Evolutionary conservation across 2,888 invertebrate genomes (phyloP), one percentile per base, ranked within the genome.

Genomic region (Oscheius sp.): DNA sequence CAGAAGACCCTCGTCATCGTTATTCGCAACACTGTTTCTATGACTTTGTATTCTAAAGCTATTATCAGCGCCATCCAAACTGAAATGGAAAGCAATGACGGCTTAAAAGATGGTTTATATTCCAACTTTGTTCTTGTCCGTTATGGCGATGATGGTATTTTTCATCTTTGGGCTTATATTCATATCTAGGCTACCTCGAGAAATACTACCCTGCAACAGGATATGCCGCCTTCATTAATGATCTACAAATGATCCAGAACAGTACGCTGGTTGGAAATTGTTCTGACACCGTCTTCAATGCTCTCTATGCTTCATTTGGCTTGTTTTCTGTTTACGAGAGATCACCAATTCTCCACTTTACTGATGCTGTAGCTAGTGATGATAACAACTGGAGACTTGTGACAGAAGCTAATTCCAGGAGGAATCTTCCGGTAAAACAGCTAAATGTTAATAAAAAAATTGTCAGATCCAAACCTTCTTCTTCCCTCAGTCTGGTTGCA

Each of bases 311-410:
- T 26, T 57, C 74, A 24, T 78, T 75, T 69, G 24, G 12, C 26
- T 36, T 57, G 59, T 17, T 67, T 17, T n/a, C n/a, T n/a, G 61
- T 74, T 26, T 74, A 74, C 56, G 71, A 75, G 41, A 80, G 81
- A 62, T 82, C 82, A 22, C 78, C 82, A 4, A 67, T 82, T 57
- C 74, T 75, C 64, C 64, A 78, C 9, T 78, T 82, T 73, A 82
- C 82, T 30, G 81, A 82, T 49, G 81, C 75, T 14, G 65, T 73
- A 9, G 72, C 81, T 14, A 56, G 63, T 33, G 80, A 81, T 57
- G 45, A 61, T 30, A 71, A 74, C n/a, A 69, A 74, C 38, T 80
- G 74, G 73, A 71, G 71, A 36, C 68, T 70, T 20, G 70, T 81
- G 8, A 67, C 77, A 33, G 71, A 78, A 26, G 38, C 71, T 47